Base-by-base conservation (phyloP, 2,797 vertebrate species). In the Capromys pilorides region DNA sequence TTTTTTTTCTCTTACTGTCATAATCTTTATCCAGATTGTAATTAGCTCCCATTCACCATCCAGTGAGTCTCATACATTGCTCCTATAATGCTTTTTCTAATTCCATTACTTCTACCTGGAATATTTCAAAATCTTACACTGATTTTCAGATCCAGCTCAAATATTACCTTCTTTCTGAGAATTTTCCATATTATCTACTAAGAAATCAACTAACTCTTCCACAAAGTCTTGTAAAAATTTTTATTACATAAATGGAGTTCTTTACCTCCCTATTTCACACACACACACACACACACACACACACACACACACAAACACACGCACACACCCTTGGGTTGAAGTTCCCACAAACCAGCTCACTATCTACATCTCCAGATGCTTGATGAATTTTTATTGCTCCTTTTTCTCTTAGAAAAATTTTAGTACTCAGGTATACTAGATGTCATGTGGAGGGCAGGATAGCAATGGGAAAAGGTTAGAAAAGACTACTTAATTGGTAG, bases 11-110 rank as follows among this genome's bases (percentile, higher is more conserved):
- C 39, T 9, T 89, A 54, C 24, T 83, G n/a, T 67, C 28, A 66
- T 78, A 71, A 83, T 83, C 57, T 73, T 61, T 64, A 79, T 45
- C 36, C 49, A 80, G 39, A 36, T 4, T 31, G 39, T 66, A 54
- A 92, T 62, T 89, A 61, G 82, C 41, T 64, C 14, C 69, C 36
- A 57, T 79, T 88, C 75, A 22, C 83, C 78, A 31, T 59, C 87
- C 59, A 75, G 28, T 87, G 66, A 91, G 45, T 73, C 18, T 88
- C 39, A 78, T 39, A 75, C 28, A 54, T 11, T 69, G 41, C 31
- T 88, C 75, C 83, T 79, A 80, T 79, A 75, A 57, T n/a, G 39
- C 24, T 69, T 67, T 71, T 94, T 82, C 75, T 79, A 86, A 83
- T 45, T 75, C 84, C 36, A 26, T 75, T 73, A 90, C 69, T 39